Conservation (phyloP, 2,113 vertebrate genomes). For the Thalassoma bifasciatum region DNA sequence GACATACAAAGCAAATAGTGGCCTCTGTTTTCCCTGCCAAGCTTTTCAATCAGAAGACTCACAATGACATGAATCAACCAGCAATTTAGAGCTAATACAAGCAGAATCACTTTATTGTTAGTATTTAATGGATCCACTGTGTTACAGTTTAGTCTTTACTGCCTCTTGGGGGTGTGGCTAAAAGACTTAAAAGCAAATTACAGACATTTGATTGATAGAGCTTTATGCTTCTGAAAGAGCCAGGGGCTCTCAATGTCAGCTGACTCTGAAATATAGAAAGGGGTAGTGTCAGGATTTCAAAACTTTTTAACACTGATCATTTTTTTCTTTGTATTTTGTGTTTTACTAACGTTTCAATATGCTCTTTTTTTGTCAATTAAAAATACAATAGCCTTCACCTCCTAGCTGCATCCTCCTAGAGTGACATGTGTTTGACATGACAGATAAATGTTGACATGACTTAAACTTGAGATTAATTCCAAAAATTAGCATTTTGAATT, state of each 20-base stretch:
- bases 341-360: no score
- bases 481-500: no score
- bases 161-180: not conserved
- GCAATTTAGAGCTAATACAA: constrained; percentile 1
- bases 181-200: not conserved
- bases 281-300: no score
- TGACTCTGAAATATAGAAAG: not conserved
- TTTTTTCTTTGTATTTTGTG: no score
- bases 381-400: no score
- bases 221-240: not conserved
- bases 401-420: no score
- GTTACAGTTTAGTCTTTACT: not conserved
- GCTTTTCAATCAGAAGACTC: constrained; percentile 26
- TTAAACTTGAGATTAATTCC: no score
- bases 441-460: no score
- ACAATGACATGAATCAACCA: constrained; percentile 1
- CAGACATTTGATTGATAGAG: not conserved
- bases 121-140: not conserved
- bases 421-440: no score
- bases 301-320: not conserved
- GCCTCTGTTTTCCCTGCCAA: constrained; percentile 25
- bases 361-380: no score
- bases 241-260: not conserved
- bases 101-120: not conserved
- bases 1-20: constrained; percentile 56